Evolutionary conservation across 2,888 invertebrate species (phyloP).

Genomic region (Acleris holmiana): DNA sequence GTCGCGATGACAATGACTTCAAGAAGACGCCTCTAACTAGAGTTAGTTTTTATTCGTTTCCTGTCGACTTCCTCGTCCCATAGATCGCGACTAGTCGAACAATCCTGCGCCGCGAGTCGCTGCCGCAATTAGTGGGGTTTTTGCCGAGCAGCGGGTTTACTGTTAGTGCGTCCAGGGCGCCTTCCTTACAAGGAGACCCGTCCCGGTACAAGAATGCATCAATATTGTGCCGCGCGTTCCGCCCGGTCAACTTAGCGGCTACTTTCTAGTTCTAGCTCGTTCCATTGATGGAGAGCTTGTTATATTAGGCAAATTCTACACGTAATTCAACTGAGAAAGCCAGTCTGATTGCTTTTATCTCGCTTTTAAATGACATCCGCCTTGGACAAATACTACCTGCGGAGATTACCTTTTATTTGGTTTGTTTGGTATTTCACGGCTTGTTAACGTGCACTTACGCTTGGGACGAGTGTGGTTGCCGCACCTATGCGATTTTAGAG

Average conservation of each 20-base stretch:
- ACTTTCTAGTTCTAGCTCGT: slow-evolving; percentile 47
- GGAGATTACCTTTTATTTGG: slow-evolving; percentile 28
- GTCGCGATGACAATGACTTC: slow-evolving; percentile 7
- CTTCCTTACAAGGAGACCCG: slow-evolving; percentile 71
- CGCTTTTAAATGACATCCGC: slow-evolving; percentile 15
- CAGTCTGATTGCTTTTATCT: slow-evolving; percentile 13
- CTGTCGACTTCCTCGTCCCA: slow-evolving; percentile 26
- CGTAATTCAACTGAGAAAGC: slow-evolving; percentile 36
- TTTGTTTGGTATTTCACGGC: slow-evolving; percentile 26
- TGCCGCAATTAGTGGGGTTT: slow-evolving; percentile 68
- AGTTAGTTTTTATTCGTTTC: slow-evolving; percentile 26
- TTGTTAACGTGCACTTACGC: slow-evolving; percentile 27
- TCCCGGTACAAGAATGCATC: slow-evolving; percentile 67
- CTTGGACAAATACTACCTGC: slow-evolving; percentile 24
- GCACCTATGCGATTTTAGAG: slow-evolving; percentile 7
- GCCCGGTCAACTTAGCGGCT: slow-evolving; percentile 45
- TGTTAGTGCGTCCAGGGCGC: slow-evolving; percentile 69
- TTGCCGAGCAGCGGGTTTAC: slow-evolving; percentile 60
- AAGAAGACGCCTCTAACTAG: not conserved
- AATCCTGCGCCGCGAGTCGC: slow-evolving; percentile 47
- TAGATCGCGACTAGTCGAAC: slow-evolving; percentile 44
- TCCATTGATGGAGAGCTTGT: slow-evolving; percentile 35
- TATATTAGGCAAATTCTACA: slow-evolving; percentile 39
- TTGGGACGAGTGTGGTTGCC: not conserved
- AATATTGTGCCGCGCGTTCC: slow-evolving; percentile 59